Evolutionary conservation across 2,888 invertebrate species (phyloP).

Genomic region (Dromius quadrimaculatus): DNA sequence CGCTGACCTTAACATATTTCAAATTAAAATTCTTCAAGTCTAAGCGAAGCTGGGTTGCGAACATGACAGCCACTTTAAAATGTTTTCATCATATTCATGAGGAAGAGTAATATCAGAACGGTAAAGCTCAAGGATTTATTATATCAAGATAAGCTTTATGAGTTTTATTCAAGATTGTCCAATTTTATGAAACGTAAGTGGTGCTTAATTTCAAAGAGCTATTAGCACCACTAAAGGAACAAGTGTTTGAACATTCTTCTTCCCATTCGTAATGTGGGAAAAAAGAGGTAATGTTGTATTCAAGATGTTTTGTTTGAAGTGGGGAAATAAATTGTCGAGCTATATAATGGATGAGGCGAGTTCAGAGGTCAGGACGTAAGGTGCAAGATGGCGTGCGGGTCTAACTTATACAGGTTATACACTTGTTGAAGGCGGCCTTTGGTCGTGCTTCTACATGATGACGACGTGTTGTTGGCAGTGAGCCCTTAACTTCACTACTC

Average conservation of each 20-base stretch:
- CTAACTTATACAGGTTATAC: conserved; percentile 55
- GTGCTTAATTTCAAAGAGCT: no score
- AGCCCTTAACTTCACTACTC: conserved; percentile 10
- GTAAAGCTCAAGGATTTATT: no score
- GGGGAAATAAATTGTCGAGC: conserved; percentile 64
- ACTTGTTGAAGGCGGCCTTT: conserved; percentile 60
- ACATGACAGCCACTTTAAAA: neutral
- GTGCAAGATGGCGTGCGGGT: conserved; percentile 61
- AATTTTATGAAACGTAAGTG: no score
- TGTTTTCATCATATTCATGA: no score
- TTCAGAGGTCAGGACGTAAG: conserved; percentile 59
- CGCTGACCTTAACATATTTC: conserved; percentile 5
- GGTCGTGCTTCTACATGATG: conserved; percentile 49
- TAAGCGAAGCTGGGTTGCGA: neutral
- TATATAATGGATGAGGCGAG: conserved; percentile 63
- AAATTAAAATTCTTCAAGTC: conserved; percentile 2
- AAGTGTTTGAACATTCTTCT: no score
- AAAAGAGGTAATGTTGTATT: conserved; percentile 61
- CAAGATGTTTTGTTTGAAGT: conserved; percentile 62
- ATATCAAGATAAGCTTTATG: no score
- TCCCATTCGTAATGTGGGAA: no score
- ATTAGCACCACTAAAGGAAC: no score
- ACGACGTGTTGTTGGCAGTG: conserved; percentile 23
- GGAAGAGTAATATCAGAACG: no score
- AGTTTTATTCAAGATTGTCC: no score